Evolutionary conservation across 1,140 invertebrate genomes (phyloP).

Genomic region (Cyclargus thomasi): DNA sequence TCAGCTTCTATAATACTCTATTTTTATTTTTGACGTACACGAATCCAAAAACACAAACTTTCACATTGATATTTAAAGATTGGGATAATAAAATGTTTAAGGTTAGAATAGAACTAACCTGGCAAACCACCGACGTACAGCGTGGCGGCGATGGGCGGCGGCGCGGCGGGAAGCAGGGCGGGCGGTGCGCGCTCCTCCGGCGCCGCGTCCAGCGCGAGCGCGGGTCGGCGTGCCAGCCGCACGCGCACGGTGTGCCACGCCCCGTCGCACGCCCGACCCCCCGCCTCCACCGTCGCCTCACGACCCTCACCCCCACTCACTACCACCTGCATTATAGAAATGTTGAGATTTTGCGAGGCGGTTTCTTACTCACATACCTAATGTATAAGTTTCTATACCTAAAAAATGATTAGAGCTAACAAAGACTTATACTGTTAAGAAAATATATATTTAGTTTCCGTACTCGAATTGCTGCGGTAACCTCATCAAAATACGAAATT

Average conservation of each 20-base stretch:
- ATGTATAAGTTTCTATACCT: no score
- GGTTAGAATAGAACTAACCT: slow-evolving; percentile 79
- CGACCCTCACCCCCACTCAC: slow-evolving; percentile 29
- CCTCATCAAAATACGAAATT: no score
- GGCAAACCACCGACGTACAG: slow-evolving; percentile 91
- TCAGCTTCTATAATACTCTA: no score
- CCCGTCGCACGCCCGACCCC: slow-evolving; percentile 86
- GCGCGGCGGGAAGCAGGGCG: slow-evolving; percentile 47
- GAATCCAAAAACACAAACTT: no score
- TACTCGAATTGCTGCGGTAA: no score
- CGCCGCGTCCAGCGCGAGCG: slow-evolving; percentile 81
- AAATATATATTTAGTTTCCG: no score
- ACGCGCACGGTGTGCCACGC: slow-evolving; percentile 90
- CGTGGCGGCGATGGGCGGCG: slow-evolving; percentile 39
- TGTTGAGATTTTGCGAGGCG: background rate
- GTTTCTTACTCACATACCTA: no score
- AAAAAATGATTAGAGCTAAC: no score
- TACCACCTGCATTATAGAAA: slow-evolving; percentile 35
- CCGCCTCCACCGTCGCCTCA: slow-evolving; percentile 27
- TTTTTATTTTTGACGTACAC: no score
- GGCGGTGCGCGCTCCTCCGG: slow-evolving; percentile 56
- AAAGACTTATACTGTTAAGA: no score
- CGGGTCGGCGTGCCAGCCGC: slow-evolving; percentile 81
- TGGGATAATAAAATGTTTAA: no score
- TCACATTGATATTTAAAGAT: no score